These are phyloP conservation scores for Zosterops lateralis DNA, from an alignment of 2,113 vertebrate genomes.

Conservation along the genomic window DNA sequence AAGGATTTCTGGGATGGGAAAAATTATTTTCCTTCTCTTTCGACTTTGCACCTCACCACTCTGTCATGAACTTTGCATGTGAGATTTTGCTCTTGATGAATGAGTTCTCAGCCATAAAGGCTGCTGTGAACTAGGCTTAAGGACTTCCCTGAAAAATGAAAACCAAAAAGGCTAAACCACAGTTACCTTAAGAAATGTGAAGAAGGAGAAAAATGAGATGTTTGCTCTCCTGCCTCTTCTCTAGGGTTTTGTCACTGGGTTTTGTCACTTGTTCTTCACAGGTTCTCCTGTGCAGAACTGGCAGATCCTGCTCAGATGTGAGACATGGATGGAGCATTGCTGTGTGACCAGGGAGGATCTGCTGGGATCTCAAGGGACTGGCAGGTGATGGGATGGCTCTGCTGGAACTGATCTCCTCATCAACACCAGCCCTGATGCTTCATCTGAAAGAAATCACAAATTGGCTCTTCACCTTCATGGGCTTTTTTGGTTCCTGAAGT, in stretches of 20 bases:
- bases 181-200: not conserved
- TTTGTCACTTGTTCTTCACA: not conserved
- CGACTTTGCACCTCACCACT: constrained; percentile 37
- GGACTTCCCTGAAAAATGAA: constrained; percentile 34
- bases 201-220: not conserved
- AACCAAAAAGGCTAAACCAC: constrained; percentile 31
- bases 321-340: rapidly evolving
- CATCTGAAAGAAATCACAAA: not conserved
- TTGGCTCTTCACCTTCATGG: not conserved
- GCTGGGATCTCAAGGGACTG: not conserved
- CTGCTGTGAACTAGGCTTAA: constrained; percentile 29
- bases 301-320: not conserved
- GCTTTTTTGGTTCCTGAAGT: not conserved
- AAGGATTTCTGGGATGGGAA: constrained; percentile 23
- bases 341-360: not conserved
- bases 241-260: not conserved
- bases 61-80: constrained; percentile 8
- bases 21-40: constrained; percentile 17
- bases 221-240: not conserved
- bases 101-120: constrained; percentile 20
- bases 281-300: not conserved
- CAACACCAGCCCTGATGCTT: rapidly evolving
- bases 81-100: constrained; percentile 43
- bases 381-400: not conserved
- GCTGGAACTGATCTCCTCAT: not conserved